These are phyloP conservation scores for Leucania comma DNA, from an alignment of 2,888 invertebrate species.

Conservation along the genomic window DNA sequence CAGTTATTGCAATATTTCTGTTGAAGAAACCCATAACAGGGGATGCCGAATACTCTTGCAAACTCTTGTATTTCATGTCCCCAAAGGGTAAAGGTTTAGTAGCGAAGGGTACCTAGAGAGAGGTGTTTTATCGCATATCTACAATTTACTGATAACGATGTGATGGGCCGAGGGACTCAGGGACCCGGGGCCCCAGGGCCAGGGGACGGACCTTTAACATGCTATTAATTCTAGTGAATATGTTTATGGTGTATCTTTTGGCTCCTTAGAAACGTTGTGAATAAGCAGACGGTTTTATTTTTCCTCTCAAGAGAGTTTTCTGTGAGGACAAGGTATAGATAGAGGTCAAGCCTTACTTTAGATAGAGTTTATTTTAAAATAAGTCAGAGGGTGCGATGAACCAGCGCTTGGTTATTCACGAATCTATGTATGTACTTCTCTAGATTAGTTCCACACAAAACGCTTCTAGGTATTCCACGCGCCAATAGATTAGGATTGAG, in stretches of 20 bases:
- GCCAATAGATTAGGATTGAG: background rate
- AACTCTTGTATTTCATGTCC: constrained; percentile 1
- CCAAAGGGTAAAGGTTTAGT: background rate
- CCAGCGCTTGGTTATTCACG: background rate
- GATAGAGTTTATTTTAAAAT: background rate
- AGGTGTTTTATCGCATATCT: constrained; percentile 21
- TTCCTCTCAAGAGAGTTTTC: background rate
- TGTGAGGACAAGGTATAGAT: background rate
- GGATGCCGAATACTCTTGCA: background rate
- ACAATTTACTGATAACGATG: constrained; percentile 12
- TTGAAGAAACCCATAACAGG: background rate
- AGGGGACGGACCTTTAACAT: background rate
- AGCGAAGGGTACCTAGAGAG: background rate
- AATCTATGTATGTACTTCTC: background rate
- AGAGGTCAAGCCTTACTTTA: background rate
- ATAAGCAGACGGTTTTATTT: background rate
- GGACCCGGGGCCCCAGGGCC: constrained; percentile 6
- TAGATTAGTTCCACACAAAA: background rate
- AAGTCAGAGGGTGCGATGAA: no score
- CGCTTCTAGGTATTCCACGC: constrained; percentile 5
- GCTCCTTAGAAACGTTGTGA: background rate
- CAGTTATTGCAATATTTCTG: background rate
- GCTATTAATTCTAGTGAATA: constrained; percentile 30
- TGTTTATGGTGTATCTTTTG: constrained; percentile 5
- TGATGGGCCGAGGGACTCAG: background rate